phyloP scores from a whole-genome alignment of 2,113 vertebrate genomes.

The Trogon melanurus region DNA sequence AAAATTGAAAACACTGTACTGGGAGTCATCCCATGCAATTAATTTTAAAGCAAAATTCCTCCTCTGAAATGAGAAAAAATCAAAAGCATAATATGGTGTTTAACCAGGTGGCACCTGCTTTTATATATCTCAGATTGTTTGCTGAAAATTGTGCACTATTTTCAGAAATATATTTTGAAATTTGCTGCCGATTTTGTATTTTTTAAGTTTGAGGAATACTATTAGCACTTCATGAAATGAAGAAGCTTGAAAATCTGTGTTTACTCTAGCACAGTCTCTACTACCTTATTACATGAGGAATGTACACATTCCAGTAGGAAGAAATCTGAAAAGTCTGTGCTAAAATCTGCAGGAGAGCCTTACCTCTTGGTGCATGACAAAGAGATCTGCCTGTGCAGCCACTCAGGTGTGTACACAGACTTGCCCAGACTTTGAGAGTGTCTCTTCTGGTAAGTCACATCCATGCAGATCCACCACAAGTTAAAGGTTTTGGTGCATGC shows the following conservation, averaged over 20 bases:
- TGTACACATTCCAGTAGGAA: background rate
- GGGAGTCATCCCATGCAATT: background rate
- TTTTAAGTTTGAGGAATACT: background rate
- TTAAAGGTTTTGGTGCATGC: background rate
- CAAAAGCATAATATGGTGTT: background rate
- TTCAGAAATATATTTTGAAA: background rate
- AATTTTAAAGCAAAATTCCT: background rate
- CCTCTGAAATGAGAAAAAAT: background rate
- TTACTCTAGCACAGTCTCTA: background rate
- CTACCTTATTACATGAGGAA: background rate
- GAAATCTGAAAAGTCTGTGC: background rate
- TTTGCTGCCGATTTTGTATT: background rate
- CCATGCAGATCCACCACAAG: background rate
- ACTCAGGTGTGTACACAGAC: background rate
- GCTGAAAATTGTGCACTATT: background rate
- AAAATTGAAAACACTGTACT: background rate
- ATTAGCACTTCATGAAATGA: background rate
- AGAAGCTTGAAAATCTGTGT: background rate
- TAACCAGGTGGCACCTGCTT: background rate
- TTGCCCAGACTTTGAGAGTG: rapidly evolving
- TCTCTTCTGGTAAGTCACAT: background rate
- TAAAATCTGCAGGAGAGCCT: background rate
- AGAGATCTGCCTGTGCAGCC: background rate
- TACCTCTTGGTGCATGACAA: background rate
- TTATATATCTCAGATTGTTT: background rate